Base-by-base conservation (phyloP, 2,797 vertebrate genomes). In the Austrolebias charrua region DNA sequence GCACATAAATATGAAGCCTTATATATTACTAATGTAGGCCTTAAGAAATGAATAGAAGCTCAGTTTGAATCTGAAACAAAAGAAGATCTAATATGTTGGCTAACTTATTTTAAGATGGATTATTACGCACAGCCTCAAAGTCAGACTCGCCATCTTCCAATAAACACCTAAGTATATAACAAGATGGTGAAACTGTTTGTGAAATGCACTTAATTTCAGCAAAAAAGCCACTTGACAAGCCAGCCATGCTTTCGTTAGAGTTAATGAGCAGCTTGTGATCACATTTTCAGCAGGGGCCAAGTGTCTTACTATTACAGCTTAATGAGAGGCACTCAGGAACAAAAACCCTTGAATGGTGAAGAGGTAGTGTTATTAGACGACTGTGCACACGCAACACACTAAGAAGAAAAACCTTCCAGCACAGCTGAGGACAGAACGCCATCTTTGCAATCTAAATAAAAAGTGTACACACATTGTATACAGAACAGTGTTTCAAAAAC, bases 211-310 rank as follows among this genome's bases (percentile, higher is more conserved):
- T 92, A 90, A 92, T 92, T 92, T 89, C 83, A 63, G 82, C 66
- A 19, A 69, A 68, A 79, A 75, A 86, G 82, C 72, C 71, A 53
- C 80, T 84, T 88, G 89, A 88, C 77, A 75, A 85, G 87, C 60
- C 88, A 90, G 81, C 81, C 82, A 55, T 13, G 75, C 88, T 86
- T 86, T 87, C 75, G 87, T 90, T 89, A 86, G 87, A 71, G 85
- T 79, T 93, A 93, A 93, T 91, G 91, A 92, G 90, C 77, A 75
- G 86, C 81, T 88, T 86, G 82, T 82, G 77, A 82, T 86, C 76
- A 78, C 87, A 81, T 90, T 88, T 86, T 84, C 87, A 91, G 90
- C 90, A 92, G 91, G 90, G 92, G 91, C 86, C 89, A 88, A 83
- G 88, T 85, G 85, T 90, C 84, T 88, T 81, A 85, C 87, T 76